Evolutionary conservation across 2,888 invertebrate genomes (phyloP).

Genomic region (Frankliniella intonsa): DNA sequence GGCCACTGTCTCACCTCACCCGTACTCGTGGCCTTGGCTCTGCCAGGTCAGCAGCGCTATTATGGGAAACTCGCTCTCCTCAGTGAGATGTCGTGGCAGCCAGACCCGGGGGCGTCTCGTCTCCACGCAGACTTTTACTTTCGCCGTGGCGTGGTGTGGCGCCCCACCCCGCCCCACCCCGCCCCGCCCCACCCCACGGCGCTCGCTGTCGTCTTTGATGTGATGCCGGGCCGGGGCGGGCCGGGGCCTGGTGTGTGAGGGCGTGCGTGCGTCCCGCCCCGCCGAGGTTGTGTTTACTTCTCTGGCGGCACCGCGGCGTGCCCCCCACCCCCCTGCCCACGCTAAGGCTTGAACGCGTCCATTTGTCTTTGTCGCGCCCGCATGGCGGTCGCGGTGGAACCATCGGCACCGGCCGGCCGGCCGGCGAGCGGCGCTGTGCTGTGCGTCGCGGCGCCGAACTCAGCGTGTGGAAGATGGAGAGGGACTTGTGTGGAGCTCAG

Average conservation of each 20-base stretch:
- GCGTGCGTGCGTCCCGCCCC: constrained; percentile 59
- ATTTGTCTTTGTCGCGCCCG: constrained; percentile 60
- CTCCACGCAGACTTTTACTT: constrained; percentile 28
- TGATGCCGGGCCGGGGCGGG: background rate
- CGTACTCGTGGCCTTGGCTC: background rate
- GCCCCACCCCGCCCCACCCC: constrained; percentile 35
- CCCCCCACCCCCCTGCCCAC: constrained; percentile 48
- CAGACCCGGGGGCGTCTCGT: background rate
- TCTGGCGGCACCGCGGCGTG: too few species aligned
- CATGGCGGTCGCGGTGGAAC: background rate
- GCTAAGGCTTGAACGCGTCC: constrained; percentile 64
- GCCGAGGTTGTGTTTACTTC: constrained; percentile 43
- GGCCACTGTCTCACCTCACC: constrained; percentile 9
- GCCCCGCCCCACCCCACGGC: constrained; percentile 29
- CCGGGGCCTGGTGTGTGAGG: constrained; percentile 39
- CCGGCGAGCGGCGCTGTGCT: background rate
- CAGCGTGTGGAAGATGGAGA: too few species aligned
- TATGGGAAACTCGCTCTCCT: too few species aligned
- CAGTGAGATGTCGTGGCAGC: background rate
- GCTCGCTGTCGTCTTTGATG: constrained; percentile 19
- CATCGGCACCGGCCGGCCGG: too few species aligned
- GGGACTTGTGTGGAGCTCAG: too few species aligned
- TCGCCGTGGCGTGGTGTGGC: constrained; percentile 34
- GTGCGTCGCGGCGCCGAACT: too few species aligned
- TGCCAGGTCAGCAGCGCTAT: too few species aligned